phyloP scores from a whole-genome alignment of 2,888 invertebrate genomes.

The Protodeltote pygarga region DNA sequence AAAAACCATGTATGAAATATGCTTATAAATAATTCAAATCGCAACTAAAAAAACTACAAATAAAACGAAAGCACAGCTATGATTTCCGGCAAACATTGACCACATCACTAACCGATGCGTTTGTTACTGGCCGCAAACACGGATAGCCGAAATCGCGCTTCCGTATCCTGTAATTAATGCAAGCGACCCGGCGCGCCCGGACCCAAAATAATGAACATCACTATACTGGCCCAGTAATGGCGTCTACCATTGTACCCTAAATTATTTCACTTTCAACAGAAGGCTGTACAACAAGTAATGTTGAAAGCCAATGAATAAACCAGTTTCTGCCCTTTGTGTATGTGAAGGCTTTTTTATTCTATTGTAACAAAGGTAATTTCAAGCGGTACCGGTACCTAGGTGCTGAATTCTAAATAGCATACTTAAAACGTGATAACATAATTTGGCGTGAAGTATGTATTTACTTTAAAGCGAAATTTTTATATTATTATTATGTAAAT shows the following conservation, averaged over 20 bases:
- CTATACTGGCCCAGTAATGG: conserved; percentile 39
- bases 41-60: not conserved
- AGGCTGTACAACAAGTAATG: conserved; percentile 10
- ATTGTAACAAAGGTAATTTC: conserved; percentile 10
- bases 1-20: no score
- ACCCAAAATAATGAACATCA: conserved; percentile 53
- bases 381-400: not conserved
- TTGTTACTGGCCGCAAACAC: conserved; percentile 46
- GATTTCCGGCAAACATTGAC: conserved; percentile 29
- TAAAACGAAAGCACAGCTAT: conserved; percentile 7
- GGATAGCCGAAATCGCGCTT: conserved; percentile 57
- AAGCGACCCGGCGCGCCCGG: conserved; percentile 39
- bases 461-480: not conserved
- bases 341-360: conserved; percentile 4
- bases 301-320: conserved; percentile 14
- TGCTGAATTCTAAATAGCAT: conserved; percentile 1
- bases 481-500: no score
- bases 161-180: conserved; percentile 60
- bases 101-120: conserved; percentile 46
- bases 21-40: no score
- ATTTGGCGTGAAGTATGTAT: not conserved
- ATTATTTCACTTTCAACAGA: conserved; percentile 44
- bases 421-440: conserved; percentile 2
- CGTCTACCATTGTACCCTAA: conserved; percentile 35
- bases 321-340: not conserved